Conservation (phyloP, 2,888 invertebrate species). For the Poecilus cupreus region DNA sequence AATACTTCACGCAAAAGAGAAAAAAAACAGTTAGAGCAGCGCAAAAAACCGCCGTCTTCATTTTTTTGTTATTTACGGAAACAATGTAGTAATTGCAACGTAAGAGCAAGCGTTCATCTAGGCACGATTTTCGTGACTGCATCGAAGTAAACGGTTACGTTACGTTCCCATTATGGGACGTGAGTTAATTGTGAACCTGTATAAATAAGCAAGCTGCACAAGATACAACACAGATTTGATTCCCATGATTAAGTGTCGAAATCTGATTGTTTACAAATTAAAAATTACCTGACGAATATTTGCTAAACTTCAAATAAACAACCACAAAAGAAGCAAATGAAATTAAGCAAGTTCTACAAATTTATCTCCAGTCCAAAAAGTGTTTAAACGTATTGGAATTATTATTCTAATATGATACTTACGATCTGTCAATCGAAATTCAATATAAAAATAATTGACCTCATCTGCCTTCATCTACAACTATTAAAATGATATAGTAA, state of each 20-base stretch:
- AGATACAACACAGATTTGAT: slow-evolving; percentile 6
- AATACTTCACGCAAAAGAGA: slow-evolving; percentile 19
- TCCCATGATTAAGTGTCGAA: slow-evolving; percentile 45
- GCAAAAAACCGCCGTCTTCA: neutral
- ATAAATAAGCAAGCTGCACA: neutral
- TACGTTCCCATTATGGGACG: slow-evolving; percentile 50
- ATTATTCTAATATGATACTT: no score
- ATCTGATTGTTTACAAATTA: slow-evolving; percentile 29
- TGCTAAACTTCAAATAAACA: no score
- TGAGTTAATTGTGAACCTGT: slow-evolving; percentile 35
- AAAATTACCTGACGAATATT: slow-evolving; percentile 11
- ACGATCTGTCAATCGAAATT: no score
- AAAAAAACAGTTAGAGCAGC: slow-evolving; percentile 17
- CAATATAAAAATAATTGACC: no score
- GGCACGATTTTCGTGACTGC: slow-evolving; percentile 52
- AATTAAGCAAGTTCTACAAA: neutral
- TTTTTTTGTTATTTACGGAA: slow-evolving; percentile 48
- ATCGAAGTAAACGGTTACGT: slow-evolving; percentile 48
- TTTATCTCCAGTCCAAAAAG: neutral
- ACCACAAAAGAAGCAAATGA: no score
- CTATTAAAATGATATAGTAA: no score
- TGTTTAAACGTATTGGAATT: no score
- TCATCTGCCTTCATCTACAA: no score
- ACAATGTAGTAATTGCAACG: slow-evolving; percentile 43
- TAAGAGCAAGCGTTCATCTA: slow-evolving; percentile 26